Percentiles rank a stretch among this genome's conserved stretches.
These are phyloP conservation scores for Pseudomyrmex pallidus DNA, from an alignment of 1,140 invertebrate genomes.

Conservation along the genomic window DNA sequence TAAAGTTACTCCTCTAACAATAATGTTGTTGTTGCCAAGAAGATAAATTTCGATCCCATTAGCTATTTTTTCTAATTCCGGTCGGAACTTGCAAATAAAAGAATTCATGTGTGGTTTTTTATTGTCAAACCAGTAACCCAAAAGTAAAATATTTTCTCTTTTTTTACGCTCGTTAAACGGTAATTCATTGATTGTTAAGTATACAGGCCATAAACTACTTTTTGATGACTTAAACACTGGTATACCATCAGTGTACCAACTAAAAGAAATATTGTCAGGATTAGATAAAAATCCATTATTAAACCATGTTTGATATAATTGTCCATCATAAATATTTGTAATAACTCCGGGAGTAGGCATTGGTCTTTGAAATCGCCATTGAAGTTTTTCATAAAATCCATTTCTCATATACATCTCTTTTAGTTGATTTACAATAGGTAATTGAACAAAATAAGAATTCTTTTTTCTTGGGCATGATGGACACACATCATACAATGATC, in stretches of 20 bases:
- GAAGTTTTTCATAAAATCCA: not conserved
- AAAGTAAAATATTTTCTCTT: not conserved
- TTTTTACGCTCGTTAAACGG: not conserved
- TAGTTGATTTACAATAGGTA: not conserved
- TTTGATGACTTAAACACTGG: not conserved
- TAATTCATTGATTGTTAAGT: constrained; percentile 18
- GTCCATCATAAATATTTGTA: not conserved
- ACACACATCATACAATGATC: not conserved
- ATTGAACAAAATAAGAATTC: constrained; percentile 8
- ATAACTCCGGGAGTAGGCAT: not conserved
- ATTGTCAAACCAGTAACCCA: not conserved
- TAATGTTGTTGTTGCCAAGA: not conserved
- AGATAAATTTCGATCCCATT: not conserved
- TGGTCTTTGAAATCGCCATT: not conserved
- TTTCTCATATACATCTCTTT: not conserved
- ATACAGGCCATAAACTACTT: constrained; percentile 9
- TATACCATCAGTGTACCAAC: constrained; percentile 6
- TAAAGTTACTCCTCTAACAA: not conserved
- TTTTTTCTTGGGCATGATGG: not conserved
- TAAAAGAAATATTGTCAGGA: constrained; percentile 4
- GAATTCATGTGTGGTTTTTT: not conserved
- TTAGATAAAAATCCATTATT: not conserved
- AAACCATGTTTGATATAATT: constrained; percentile 1
- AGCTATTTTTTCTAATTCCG: not conserved
- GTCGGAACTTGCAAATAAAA: not conserved